Conservation (phyloP, 1,140 invertebrate species). For the Dendrolimus punctatus region DNA sequence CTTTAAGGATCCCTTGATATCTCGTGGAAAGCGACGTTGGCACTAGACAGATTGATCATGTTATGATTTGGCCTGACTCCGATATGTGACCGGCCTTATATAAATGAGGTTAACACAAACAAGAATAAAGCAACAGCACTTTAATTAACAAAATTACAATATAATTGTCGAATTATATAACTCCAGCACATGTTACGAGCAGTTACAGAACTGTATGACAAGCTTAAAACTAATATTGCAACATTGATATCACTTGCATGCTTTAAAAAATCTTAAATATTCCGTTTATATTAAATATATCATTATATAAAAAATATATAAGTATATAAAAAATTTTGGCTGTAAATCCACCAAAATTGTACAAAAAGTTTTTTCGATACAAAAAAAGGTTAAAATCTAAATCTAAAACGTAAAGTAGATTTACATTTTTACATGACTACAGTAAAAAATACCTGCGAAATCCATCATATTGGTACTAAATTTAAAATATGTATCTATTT, state of each 20-base stretch:
- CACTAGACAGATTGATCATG: no score
- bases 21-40: no score
- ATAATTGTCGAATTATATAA: slow-evolving; percentile 21
- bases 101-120: slow-evolving; percentile 17
- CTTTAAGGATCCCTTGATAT: no score
- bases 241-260: slow-evolving; percentile 62
- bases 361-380: slow-evolving; percentile 1
- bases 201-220: slow-evolving; percentile 3
- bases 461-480: slow-evolving; percentile 13
- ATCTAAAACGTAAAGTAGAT: slow-evolving; percentile 17
- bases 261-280: slow-evolving; percentile 20
- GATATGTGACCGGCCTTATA: background rate
- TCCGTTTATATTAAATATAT: slow-evolving; percentile 4
- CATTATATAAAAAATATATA: slow-evolving; percentile 2
- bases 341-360: background rate
- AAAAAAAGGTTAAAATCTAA: background rate
- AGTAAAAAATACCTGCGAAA: slow-evolving; percentile 21
- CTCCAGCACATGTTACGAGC: slow-evolving; percentile 11
- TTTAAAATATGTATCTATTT: slow-evolving; percentile 23
- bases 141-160: slow-evolving; percentile 50
- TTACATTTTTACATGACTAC: slow-evolving; percentile 26
- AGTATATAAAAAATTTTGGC: background rate
- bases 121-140: slow-evolving; percentile 48
- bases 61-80: no score
- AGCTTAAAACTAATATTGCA: slow-evolving; percentile 62